phyloP scores from a whole-genome alignment of 2,797 vertebrate species.

The Coregonus suidteri region DNA sequence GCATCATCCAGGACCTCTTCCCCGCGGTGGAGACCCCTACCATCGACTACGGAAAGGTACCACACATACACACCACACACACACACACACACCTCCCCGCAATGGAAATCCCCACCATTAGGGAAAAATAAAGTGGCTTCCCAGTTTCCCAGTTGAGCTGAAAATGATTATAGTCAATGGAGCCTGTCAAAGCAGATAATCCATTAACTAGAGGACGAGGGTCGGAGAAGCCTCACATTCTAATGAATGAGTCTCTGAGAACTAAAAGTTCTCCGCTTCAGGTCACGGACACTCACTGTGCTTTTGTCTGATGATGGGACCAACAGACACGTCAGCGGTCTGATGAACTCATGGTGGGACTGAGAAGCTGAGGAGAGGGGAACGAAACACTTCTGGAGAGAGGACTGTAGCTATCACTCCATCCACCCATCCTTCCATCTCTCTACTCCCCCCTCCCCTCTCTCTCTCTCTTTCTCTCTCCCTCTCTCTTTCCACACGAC shows the following conservation, averaged over 20 bases:
- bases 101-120: not conserved
- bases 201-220: not conserved
- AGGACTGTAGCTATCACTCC: not conserved
- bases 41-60: slow-evolving; percentile 81
- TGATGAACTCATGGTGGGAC: not conserved
- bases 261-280: not conserved
- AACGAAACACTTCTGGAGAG: not conserved
- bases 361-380: not conserved
- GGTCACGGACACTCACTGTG: not conserved
- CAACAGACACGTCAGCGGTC: not conserved
- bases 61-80: not conserved
- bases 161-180: not conserved
- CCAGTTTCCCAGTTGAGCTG: not conserved
- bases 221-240: not conserved
- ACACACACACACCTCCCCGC: not conserved
- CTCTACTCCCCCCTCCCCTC: slow-evolving; percentile 7
- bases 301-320: not conserved
- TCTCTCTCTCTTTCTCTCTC: slow-evolving; percentile 12
- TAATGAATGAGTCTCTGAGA: not conserved
- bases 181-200: slow-evolving; percentile 2
- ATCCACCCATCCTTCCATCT: not conserved
- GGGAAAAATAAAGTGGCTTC: not conserved
- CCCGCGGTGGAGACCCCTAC: slow-evolving; percentile 77
- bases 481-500: not conserved
- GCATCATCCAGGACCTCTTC: slow-evolving; percentile 86